Evolutionary conservation across 2,797 vertebrate species (phyloP).

Genomic region (Garrulus glandarius): DNA sequence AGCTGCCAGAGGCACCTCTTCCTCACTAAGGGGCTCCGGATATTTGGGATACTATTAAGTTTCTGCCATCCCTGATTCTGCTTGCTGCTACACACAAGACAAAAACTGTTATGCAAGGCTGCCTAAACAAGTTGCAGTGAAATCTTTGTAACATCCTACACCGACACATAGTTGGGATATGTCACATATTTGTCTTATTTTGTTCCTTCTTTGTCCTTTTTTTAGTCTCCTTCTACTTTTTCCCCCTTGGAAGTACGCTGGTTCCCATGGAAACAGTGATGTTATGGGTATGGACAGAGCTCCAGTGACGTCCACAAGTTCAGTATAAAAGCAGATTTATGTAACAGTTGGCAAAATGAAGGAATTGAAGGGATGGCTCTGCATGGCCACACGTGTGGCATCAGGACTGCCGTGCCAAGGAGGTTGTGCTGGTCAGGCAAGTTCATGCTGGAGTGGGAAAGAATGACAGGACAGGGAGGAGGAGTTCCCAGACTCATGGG

Average conservation of each 20-base stretch:
- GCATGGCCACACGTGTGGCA: background rate
- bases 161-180: conserved; percentile 41
- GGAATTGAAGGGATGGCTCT: background rate
- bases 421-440: background rate
- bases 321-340: conserved; percentile 48
- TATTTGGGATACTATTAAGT: background rate
- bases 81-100: background rate
- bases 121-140: conserved; percentile 42
- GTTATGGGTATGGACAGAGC: conserved; percentile 60
- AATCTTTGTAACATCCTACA: conserved; percentile 64
- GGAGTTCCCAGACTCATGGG: background rate
- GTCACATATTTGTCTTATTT: conserved; percentile 65
- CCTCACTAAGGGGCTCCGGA: background rate
- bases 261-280: conserved; percentile 66
- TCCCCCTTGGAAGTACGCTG: conserved; percentile 63
- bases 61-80: background rate
- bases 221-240: conserved; percentile 66
- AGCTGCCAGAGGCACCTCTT: background rate
- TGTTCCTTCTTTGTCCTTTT: conserved; percentile 66
- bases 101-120: conserved; percentile 38
- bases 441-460: background rate
- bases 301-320: conserved; percentile 52
- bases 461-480: background rate
- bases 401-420: background rate
- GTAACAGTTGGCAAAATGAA: conserved; percentile 42